Base-by-base conservation (phyloP, 2,113 vertebrate species). In the Myotis davidii region DNA sequence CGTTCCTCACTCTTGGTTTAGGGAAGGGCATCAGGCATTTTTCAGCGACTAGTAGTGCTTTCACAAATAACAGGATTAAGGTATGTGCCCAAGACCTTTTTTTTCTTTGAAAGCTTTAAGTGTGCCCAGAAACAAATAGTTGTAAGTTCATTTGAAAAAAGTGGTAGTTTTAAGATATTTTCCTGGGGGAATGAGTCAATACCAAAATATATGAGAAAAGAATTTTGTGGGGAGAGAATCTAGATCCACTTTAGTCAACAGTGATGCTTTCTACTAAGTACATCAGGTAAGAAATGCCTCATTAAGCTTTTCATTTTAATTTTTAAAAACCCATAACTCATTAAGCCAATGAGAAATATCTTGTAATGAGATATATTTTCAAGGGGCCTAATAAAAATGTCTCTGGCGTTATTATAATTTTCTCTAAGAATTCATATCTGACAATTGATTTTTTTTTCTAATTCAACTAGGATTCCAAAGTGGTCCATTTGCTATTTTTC, bases 381-480 rank as follows among this genome's bases (percentile, higher is more conserved):
- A 17, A 91, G 84, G 65, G 50, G 7, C 9, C 39, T 96, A 74
- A 93, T 97, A 94, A 91, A 98, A 88, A 84, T 6, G 73, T 34
- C 65, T 81, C 34, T 76, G 18, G 20, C 50, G 76, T 67, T 37
- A 91, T 14, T 52, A 69, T 73, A 50, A 83, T 98, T 92, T 94
- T 97, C 94, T 70, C 91, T 95, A 96, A 97, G 79, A 72, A 54
- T 94, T 4, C 45, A 72, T 45, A 86, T 17, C 17, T 94, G 76
- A 95, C 65, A 84, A 84, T 20, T 89, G 95, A 84, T 95, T 94
- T 94, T 76, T 94, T 74, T 69, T 94, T 34, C 52, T 76, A 96
- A 70, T 96, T 97, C 37, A 85, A 86, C 34, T 87, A 94, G 14
- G 79, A 97, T 96, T 96, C 94, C 95, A 25, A 82, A 81, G 69